Conservation (phyloP, 2,888 invertebrate species). For the Eutolmus rufibarbis region DNA sequence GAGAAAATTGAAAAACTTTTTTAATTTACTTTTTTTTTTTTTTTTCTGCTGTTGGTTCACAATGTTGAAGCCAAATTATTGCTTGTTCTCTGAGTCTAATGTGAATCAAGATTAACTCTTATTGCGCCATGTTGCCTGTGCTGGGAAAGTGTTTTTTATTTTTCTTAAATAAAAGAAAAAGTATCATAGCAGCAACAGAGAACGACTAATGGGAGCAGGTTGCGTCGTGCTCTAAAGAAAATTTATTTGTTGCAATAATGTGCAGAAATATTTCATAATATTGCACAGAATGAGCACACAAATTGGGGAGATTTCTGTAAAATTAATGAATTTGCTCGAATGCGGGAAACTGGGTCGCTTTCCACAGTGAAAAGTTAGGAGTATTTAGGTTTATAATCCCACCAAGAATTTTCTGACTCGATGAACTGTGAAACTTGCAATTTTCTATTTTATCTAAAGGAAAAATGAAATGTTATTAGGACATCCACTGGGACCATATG, state of each 20-base stretch:
- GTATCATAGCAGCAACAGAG: not conserved
- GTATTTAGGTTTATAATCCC: not conserved
- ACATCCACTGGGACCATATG: too few species aligned
- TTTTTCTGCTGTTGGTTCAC: not conserved
- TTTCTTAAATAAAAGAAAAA: not conserved
- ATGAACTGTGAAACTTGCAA: not conserved
- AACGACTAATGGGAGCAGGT: not conserved
- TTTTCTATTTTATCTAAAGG: not conserved
- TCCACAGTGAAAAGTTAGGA: not conserved
- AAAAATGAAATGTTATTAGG: not conserved
- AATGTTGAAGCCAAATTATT: conserved; percentile 19
- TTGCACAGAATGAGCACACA: not conserved
- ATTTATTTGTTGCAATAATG: conserved; percentile 27
- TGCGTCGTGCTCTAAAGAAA: not conserved
- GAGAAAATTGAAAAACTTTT: conserved; percentile 28
- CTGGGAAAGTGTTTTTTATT: not conserved
- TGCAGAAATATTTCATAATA: conserved; percentile 24
- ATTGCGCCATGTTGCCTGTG: not conserved
- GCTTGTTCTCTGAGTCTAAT: conserved; percentile 21
- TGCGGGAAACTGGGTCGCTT: not conserved
- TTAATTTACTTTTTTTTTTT: conserved; percentile 19
- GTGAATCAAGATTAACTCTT: conserved; percentile 14
- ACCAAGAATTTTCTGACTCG: not conserved
- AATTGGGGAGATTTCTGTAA: not conserved
- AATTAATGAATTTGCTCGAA: not conserved